phyloP scores from a whole-genome alignment of 2,888 invertebrate species.

The Ellobium chinense region DNA sequence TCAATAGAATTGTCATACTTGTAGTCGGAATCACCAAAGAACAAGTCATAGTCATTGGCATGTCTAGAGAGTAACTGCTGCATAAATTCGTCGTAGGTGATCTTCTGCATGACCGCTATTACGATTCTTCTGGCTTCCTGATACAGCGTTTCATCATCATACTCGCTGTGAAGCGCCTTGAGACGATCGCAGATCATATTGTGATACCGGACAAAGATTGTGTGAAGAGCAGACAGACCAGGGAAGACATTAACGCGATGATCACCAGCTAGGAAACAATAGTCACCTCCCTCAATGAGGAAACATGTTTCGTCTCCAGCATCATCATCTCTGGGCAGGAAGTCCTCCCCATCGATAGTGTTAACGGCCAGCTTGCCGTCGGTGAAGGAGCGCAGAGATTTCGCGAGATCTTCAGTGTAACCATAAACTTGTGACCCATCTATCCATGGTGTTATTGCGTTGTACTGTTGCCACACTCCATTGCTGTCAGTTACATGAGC shows the following conservation, averaged over 20 bases:
- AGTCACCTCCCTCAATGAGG: neutral
- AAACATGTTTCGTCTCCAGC: neutral
- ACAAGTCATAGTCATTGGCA: neutral
- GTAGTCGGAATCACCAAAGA: constrained; percentile 10
- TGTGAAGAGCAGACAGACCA: constrained; percentile 52
- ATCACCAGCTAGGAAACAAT: constrained; percentile 50
- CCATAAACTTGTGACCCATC: constrained; percentile 85
- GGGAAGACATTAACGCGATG: constrained; percentile 52
- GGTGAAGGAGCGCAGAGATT: neutral
- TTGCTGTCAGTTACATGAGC: neutral
- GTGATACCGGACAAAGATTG: constrained; percentile 55
- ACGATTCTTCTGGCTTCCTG: constrained; percentile 51
- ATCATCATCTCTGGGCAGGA: neutral
- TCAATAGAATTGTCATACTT: constrained; percentile 42
- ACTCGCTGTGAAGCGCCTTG: too few species aligned
- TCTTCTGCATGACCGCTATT: neutral
- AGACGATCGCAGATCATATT: constrained; percentile 51
- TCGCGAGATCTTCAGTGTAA: constrained; percentile 31
- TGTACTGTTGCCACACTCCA: constrained; percentile 86
- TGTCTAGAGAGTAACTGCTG: neutral
- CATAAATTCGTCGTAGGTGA: constrained; percentile 21
- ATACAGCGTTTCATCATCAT: constrained; percentile 54
- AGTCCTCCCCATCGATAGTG: neutral
- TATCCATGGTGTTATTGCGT: constrained; percentile 89
- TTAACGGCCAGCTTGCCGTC: constrained; percentile 13